phyloP scores from a whole-genome alignment of 1,140 invertebrate species.

The Littorina saxatilis region DNA sequence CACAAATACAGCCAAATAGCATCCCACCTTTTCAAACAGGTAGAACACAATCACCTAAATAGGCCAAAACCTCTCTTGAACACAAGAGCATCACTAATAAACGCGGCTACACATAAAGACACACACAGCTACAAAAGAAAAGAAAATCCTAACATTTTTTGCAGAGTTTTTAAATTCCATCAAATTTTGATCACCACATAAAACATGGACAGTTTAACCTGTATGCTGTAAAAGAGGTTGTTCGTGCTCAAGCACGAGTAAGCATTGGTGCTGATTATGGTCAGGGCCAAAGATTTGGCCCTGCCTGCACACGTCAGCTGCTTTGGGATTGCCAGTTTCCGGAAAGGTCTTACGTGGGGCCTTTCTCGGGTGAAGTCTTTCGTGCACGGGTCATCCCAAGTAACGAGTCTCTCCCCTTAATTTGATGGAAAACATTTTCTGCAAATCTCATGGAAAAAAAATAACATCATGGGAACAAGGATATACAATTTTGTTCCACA shows the following conservation, averaged over 20 bases:
- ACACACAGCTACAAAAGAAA: neutral
- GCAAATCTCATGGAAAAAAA: neutral
- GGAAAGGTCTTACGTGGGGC: constrained; percentile 36
- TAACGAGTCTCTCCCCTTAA: constrained; percentile 22
- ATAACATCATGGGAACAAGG: neutral
- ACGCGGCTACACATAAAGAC: no score
- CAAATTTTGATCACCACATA: constrained; percentile 23
- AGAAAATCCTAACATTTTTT: neutral
- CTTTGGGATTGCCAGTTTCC: constrained; percentile 33
- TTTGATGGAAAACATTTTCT: constrained; percentile 35
- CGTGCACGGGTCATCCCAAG: neutral
- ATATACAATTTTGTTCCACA: constrained; percentile 28
- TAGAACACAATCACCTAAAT: neutral
- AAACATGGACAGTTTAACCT: constrained; percentile 14
- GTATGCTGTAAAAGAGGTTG: constrained; percentile 11
- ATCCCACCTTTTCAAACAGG: neutral
- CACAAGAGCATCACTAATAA: no score
- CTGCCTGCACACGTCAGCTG: constrained; percentile 15
- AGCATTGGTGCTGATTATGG: neutral
- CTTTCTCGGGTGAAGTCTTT: constrained; percentile 1
- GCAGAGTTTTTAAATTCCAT: constrained; percentile 26
- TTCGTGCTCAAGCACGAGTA: constrained; percentile 1
- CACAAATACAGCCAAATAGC: no score
- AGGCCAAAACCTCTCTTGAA: no score
- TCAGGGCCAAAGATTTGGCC: neutral